A percentile compares a stretch with the other conserved stretches of the same genome.
These are phyloP conservation scores for Gastracanthus pulcherrimus DNA, from an alignment of 2,888 invertebrate genomes.

Conservation along the genomic window DNA sequence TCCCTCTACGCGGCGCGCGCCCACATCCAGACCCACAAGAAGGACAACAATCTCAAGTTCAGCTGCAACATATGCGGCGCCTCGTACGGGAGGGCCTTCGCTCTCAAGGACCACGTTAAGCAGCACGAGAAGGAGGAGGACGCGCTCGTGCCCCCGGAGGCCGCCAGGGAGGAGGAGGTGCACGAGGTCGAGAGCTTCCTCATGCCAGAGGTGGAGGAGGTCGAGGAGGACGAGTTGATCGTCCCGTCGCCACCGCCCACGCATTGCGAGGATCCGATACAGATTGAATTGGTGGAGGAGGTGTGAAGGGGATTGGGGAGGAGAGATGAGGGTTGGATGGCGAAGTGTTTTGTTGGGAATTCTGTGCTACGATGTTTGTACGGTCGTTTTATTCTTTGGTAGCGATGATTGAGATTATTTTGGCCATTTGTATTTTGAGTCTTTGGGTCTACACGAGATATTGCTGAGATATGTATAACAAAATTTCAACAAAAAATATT, in stretches of 20 bases:
- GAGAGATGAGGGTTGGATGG: not conserved
- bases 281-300: not conserved
- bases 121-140: slow-evolving; percentile 80
- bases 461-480: too few relatives aligned
- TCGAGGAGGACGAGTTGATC: slow-evolving; percentile 65
- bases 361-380: too few relatives aligned
- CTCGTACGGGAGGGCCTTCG: slow-evolving; percentile 86
- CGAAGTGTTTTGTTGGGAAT: not conserved
- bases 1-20: slow-evolving; percentile 87
- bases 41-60: slow-evolving; percentile 85
- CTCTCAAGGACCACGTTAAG: slow-evolving; percentile 86
- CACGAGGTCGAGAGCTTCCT: slow-evolving; percentile 69
- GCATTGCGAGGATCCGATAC: not conserved
- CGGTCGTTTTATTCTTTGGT: too few relatives aligned
- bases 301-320: not conserved
- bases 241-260: slow-evolving; percentile 63
- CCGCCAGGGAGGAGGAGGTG: slow-evolving; percentile 72
- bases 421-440: too few relatives aligned
- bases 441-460: too few relatives aligned
- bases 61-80: slow-evolving; percentile 87
- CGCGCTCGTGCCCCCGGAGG: slow-evolving; percentile 68
- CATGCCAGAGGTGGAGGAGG: slow-evolving; percentile 66
- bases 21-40: slow-evolving; percentile 87
- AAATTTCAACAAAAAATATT: too few relatives aligned
- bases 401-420: too few relatives aligned